Evolutionary conservation across 2,888 invertebrate species (phyloP), one percentile per base, ranked within the genome.

Genomic region (Keiferia lycopersicella): DNA sequence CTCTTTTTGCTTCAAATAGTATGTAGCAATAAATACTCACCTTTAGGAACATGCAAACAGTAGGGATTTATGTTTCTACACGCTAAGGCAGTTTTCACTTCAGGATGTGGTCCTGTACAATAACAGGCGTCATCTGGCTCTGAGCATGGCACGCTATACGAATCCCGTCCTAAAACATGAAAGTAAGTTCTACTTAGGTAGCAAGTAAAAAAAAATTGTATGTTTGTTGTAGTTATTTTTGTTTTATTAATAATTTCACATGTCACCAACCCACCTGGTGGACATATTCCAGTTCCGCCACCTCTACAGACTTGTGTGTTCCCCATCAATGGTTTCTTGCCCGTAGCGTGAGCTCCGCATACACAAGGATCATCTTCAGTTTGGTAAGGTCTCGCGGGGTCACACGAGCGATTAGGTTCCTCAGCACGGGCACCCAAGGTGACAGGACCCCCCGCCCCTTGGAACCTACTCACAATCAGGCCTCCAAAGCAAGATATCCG

Each of bases 401-500:
- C 78, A 67, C 90, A 90, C 7, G 90, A 86, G 20, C 87, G 80
- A 67, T 88, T 86, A n/a, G 7, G n/a, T n/a, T 85, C 77, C 26
- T 83, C 71, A 14, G 75, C 67, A 61, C 77, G 75, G 16, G 77
- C 69, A 34, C 82, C 80, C 57, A 87, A 64, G 61, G 71, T 80
- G 0, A 84, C 81, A 22, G 81, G 80, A n/a, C 78, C 78, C 60
- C 81, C 75, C 22, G 77, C 75, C 20, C 88, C 89, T 82, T 94
- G 94, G 76, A 95, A 95, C 73, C 93, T 93, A 0, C 95, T 95
- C 14, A 94, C 92, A 26, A 95, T 94, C 64, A 93, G 76, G 72
- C 93, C 93, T 1, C 95, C 95, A 71, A 95, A 94, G 72, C 94
- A 94, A 7, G 94, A 94, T 77, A 94, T 92, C 12, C 95, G 86